A percentile compares a stretch with the other conserved stretches of the same genome.
These are phyloP conservation scores for Silurus asotus DNA, from an alignment of 2,113 vertebrate genomes.

Conservation along the genomic window DNA sequence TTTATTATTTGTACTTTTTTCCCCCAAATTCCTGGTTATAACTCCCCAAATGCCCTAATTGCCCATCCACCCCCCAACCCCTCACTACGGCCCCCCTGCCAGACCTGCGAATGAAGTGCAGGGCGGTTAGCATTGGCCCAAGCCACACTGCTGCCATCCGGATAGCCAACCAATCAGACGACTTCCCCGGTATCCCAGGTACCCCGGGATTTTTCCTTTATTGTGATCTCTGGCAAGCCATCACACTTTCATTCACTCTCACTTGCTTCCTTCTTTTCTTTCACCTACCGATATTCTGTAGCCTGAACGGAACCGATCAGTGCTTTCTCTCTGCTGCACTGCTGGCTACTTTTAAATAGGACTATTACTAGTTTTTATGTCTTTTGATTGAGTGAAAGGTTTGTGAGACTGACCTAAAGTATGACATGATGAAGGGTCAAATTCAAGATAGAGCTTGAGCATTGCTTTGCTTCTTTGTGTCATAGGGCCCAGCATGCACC, in stretches of 20 bases:
- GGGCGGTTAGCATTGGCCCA: constrained; percentile 66
- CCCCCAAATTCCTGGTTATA: neutral
- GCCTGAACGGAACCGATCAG: neutral
- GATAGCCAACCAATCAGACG: constrained; percentile 70
- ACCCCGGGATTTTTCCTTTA: constrained; percentile 21
- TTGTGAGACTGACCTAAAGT: neutral
- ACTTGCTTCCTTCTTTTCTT: neutral
- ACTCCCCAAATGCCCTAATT: neutral
- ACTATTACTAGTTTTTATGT: neutral
- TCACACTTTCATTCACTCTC: constrained; percentile 21
- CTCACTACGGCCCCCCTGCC: constrained; percentile 45
- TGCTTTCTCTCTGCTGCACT: constrained; percentile 37
- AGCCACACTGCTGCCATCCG: constrained; percentile 72
- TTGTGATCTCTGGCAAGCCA: constrained; percentile 23
- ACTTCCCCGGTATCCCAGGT: constrained; percentile 66
- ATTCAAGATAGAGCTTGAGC: neutral
- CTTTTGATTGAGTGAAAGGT: constrained; percentile 9
- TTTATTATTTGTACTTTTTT: neutral
- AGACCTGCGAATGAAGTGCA: constrained; percentile 79
- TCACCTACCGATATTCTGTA: neutral
- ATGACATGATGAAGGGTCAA: neutral
- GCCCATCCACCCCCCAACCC: constrained; percentile 2
- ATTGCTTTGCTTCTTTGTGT: constrained; percentile 9
- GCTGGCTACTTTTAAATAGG: neutral
- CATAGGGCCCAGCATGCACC: constrained; percentile 85